Evolutionary conservation across 2,113 vertebrate genomes (phyloP), one percentile per base, ranked within the genome.

Genomic region (Sialia sialis): DNA sequence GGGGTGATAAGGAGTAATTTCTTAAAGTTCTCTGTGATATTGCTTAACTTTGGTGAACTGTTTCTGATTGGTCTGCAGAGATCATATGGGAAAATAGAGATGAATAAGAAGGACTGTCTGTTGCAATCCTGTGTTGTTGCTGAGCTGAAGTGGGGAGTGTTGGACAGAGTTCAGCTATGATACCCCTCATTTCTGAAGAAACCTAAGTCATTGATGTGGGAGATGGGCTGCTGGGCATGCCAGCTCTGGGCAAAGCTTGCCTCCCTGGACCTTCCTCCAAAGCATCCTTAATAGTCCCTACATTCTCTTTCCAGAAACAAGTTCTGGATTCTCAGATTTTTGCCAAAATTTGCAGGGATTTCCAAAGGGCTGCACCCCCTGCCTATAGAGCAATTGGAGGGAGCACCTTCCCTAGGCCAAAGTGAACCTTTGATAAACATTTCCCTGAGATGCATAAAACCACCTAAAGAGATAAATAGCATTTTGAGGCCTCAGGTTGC

Each of bases 1-100:
- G 89, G 95, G 73, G 95, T 96, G 97, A 97, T 97, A 97, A 98
- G 91, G 85, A 97, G 95, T 79, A 38, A 94, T 94, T 98, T 97
- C 97, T 93, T 97, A 68, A 96, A 97, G 96, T 97, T 97, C 94
- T 94, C 80, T 89, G 82, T 89, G 66, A 89, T 96, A 96, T 96
- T 97, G 97, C 94, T 83, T 87, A 97, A 97, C 94, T 86, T 73
- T 90, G 92, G 81, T 83, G 84, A 94, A 63, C 70, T 55, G 19
- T 46, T 95, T 93, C 73, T 97, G 90, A 95, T 95, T 96, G 94
- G 84, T 93, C 97, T 96, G 86, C 74, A 90, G 90, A 93, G 90
- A 89, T 91, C 92, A 63, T 74, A 94, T 43, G 48, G 48, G 41
- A 92, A 78, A 94, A 93, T 5, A 84, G 55, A 77, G 78, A 81